A percentile compares a stretch with the other conserved stretches of the same genome.
Conservation (phyloP, 2,888 invertebrate species). For the Gastracanthus pulcherrimus region DNA sequence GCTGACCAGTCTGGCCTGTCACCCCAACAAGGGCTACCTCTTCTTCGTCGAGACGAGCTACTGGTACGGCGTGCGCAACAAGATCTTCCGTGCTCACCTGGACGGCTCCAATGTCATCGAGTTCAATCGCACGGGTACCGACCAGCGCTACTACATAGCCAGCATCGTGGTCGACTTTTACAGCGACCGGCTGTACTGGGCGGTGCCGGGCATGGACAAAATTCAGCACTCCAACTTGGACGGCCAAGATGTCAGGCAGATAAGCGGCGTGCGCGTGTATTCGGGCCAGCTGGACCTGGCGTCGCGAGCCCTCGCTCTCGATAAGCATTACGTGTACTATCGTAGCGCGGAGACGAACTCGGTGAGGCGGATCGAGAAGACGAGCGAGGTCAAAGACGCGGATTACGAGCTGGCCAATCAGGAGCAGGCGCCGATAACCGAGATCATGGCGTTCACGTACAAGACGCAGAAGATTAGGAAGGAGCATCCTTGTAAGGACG, state of each 20-base stretch:
- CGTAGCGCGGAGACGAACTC: constrained; percentile 20
- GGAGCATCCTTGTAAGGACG: constrained; percentile 50
- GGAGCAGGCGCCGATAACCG: constrained; percentile 48
- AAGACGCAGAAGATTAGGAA: constrained; percentile 35
- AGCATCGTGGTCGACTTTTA: constrained; percentile 42
- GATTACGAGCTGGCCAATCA: constrained; percentile 44
- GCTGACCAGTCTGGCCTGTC: constrained; percentile 48
- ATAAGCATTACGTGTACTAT: constrained; percentile 52
- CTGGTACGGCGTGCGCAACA: constrained; percentile 48
- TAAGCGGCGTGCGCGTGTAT: constrained; percentile 34
- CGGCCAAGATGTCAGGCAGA: constrained; percentile 46
- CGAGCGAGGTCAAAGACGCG: constrained; percentile 27
- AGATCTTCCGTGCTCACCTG: constrained; percentile 43
- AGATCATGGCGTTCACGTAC: constrained; percentile 41
- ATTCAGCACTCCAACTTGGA: constrained; percentile 50
- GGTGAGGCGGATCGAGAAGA: constrained; percentile 44
- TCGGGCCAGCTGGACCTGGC: constrained; percentile 51
- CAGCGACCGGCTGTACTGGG: constrained; percentile 51
- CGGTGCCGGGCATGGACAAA: constrained; percentile 43
- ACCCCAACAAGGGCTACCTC: constrained; percentile 53
- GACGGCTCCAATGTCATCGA: constrained; percentile 42
- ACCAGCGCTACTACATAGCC: constrained; percentile 44
- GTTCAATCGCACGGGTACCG: constrained; percentile 27
- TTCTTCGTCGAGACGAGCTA: constrained; percentile 53
- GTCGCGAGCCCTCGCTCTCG: constrained; percentile 40